Evolutionary conservation across 2,888 invertebrate genomes (phyloP).

Genomic region (Petrophora chlorosata): DNA sequence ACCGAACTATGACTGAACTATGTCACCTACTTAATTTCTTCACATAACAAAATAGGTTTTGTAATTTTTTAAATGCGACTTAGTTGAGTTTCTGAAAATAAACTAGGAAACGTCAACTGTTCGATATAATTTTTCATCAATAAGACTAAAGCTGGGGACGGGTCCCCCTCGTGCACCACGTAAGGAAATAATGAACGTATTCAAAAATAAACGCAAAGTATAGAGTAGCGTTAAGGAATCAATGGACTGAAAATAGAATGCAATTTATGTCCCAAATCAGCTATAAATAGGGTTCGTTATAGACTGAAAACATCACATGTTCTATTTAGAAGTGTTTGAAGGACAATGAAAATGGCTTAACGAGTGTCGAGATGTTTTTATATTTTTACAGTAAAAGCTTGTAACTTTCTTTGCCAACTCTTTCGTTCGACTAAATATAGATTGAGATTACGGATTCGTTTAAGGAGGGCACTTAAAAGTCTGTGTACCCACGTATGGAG

Average conservation of each 20-base stretch:
- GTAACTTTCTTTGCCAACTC: slow-evolving; percentile 12
- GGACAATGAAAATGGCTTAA: slow-evolving; percentile 9
- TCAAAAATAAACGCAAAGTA: slow-evolving; percentile 48
- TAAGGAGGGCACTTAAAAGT: neutral
- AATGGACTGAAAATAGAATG: slow-evolving; percentile 53
- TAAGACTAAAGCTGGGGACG: slow-evolving; percentile 37
- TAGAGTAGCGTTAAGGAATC: slow-evolving; percentile 44
- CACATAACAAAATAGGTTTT: no score
- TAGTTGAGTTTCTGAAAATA: slow-evolving; percentile 36
- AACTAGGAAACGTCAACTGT: slow-evolving; percentile 46
- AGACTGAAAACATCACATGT: slow-evolving; percentile 47
- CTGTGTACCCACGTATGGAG: neutral
- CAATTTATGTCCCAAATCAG: slow-evolving; percentile 43
- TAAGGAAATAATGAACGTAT: slow-evolving; percentile 36
- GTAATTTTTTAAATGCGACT: neutral
- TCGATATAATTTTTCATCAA: slow-evolving; percentile 38
- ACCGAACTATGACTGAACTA: no score
- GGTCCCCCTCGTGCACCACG: slow-evolving; percentile 28
- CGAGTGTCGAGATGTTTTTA: slow-evolving; percentile 24
- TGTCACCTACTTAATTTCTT: no score
- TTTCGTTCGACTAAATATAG: slow-evolving; percentile 5
- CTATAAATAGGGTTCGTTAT: slow-evolving; percentile 50
- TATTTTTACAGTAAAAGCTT: slow-evolving; percentile 10
- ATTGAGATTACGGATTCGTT: neutral
- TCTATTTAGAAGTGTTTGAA: slow-evolving; percentile 30